A percentile compares a stretch with the other conserved stretches of the same genome.
Conservation (phyloP, 2,888 invertebrate genomes). For the Brachyptera risi region DNA sequence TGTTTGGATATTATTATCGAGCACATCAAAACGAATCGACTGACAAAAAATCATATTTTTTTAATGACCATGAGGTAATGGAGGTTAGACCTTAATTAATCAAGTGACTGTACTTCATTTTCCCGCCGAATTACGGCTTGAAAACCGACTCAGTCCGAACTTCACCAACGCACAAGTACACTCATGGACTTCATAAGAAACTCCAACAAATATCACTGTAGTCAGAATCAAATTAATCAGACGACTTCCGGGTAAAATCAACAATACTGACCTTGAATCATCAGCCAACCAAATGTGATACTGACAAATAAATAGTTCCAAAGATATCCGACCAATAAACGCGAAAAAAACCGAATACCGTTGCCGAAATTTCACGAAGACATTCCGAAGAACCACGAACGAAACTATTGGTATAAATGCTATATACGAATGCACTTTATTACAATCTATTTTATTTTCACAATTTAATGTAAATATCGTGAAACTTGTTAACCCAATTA, state of each 20-base stretch:
- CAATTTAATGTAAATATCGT: not conserved
- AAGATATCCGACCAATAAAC: not conserved
- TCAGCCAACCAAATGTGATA: not conserved
- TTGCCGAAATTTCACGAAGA: not conserved
- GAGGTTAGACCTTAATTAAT: too few relatives aligned
- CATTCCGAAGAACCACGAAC: not conserved
- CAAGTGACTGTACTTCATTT: too few relatives aligned
- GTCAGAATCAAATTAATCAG: not conserved
- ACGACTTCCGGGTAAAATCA: not conserved
- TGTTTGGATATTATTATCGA: too few relatives aligned
- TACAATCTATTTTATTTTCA: not conserved
- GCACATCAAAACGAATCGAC: too few relatives aligned
- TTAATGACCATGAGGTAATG: too few relatives aligned
- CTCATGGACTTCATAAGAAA: too few relatives aligned
- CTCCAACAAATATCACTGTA: not conserved
- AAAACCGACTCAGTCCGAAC: too few relatives aligned
- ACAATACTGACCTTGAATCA: not conserved
- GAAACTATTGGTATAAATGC: not conserved
- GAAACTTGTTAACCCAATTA: not conserved
- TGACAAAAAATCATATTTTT: too few relatives aligned
- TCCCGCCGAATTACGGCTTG: too few relatives aligned
- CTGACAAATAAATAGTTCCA: not conserved
- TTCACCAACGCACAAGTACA: too few relatives aligned
- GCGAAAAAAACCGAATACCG: not conserved
- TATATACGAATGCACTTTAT: not conserved